Conservation (phyloP, 1,140 invertebrate species). For the Sminthurides bifidus region DNA sequence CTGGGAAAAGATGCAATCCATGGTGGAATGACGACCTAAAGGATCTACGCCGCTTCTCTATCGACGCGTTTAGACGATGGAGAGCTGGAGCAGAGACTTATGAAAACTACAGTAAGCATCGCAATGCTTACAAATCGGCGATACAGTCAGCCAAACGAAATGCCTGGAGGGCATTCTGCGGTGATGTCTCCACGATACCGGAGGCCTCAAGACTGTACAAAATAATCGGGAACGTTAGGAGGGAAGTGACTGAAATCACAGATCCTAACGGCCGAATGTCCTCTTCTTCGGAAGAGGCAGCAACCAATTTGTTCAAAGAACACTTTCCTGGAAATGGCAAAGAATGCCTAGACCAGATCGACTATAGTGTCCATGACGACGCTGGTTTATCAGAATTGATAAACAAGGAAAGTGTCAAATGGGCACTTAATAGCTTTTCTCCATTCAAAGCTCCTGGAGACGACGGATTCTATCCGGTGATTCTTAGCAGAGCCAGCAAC, state of each 20-base stretch:
- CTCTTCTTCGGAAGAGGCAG: not conserved
- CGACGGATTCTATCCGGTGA: not conserved
- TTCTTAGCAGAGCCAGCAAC: not conserved
- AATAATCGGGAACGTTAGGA: not conserved
- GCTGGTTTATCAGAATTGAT: not conserved
- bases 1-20: not conserved
- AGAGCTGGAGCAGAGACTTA: not conserved
- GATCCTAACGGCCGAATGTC: not conserved
- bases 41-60: not conserved
- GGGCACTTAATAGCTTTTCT: not conserved
- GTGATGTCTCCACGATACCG: not conserved
- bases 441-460: not conserved
- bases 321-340: slow-evolving; percentile 5
- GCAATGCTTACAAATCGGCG: not conserved
- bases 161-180: slow-evolving; percentile 4
- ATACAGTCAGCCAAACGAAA: slow-evolving; percentile 3
- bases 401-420: not conserved
- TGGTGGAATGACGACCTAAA: slow-evolving; percentile 9
- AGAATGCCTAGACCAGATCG: too few species aligned
- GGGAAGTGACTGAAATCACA: not conserved
- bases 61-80: not conserved
- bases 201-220: not conserved
- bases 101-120: not conserved
- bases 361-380: too few species aligned
- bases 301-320: not conserved